Conservation (phyloP, 2,113 vertebrate genomes). For the Octodon degus region DNA sequence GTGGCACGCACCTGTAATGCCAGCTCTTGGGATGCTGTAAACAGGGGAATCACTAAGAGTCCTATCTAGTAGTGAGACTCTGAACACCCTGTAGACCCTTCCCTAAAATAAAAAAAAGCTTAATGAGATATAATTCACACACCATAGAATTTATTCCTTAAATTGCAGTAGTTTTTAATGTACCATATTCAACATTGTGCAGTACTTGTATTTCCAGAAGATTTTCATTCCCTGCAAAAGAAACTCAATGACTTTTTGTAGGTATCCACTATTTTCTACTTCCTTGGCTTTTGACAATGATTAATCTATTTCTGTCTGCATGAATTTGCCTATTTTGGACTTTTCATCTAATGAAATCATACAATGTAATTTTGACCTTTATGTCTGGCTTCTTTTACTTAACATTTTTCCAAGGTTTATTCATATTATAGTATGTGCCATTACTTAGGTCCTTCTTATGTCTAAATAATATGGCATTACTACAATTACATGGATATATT, state of each 20-base stretch:
- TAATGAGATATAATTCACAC: neutral
- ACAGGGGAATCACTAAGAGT: no score
- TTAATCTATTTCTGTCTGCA: neutral
- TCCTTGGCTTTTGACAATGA: neutral
- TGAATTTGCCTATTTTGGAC: neutral
- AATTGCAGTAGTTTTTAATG: neutral
- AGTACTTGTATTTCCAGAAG: conserved; percentile 40
- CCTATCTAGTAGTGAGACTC: no score
- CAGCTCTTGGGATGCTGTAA: no score
- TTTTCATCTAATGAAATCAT: conserved; percentile 9
- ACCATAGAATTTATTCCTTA: conserved; percentile 25
- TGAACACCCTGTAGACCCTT: no score
- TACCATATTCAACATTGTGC: neutral
- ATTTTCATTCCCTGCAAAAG: neutral
- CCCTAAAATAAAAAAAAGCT: neutral
- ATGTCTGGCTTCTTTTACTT: conserved; percentile 1
- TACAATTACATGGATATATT: no score
- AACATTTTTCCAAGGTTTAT: neutral
- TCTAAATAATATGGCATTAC: conserved; percentile 5
- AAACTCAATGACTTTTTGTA: neutral
- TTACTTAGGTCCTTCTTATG: conserved; percentile 9
- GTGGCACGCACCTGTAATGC: no score
- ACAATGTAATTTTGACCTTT: neutral
- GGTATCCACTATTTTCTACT: neutral
- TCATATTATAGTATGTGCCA: neutral